These are phyloP conservation scores for Aporophyla nigra DNA, from an alignment of 2,888 invertebrate species.

Conservation along the genomic window DNA sequence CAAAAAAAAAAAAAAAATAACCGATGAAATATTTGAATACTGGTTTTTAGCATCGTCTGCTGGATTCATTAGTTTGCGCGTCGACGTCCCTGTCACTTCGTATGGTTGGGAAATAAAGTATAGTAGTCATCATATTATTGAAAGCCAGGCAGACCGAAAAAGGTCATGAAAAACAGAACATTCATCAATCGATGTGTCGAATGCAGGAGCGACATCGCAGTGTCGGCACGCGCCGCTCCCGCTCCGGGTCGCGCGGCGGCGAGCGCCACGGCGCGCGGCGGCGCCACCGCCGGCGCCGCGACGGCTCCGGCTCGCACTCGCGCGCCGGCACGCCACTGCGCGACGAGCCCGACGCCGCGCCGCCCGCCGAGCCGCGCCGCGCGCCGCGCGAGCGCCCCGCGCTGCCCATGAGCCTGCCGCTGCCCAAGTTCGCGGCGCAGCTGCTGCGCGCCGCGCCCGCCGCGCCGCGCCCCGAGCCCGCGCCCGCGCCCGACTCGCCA, in stretches of 20 bases:
- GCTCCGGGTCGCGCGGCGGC: slow-evolving; percentile 80
- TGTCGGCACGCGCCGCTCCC: slow-evolving; percentile 76
- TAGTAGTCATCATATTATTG: neutral
- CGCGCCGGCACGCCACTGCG: slow-evolving; percentile 92
- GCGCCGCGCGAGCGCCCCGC: slow-evolving; percentile 92
- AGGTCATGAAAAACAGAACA: neutral
- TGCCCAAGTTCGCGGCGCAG: slow-evolving; percentile 96
- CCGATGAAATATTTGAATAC: too few relatives aligned
- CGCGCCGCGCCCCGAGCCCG: slow-evolving; percentile 86
- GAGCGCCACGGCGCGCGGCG: slow-evolving; percentile 84
- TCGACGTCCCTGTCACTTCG: too few relatives aligned
- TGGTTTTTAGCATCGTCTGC: too few relatives aligned
- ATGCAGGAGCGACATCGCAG: slow-evolving; percentile 83
- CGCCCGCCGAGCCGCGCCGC: slow-evolving; percentile 95
- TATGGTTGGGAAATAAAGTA: neutral
- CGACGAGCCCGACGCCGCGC: slow-evolving; percentile 93
- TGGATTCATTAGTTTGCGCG: too few relatives aligned
- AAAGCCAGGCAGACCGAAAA: too few relatives aligned
- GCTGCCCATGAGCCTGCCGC: slow-evolving; percentile 95
- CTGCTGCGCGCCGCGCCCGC: slow-evolving; percentile 90
- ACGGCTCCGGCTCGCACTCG: slow-evolving; percentile 87
- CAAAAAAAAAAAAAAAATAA: too few relatives aligned
- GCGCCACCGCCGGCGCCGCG: slow-evolving; percentile 87
- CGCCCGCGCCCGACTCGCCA: slow-evolving; percentile 92
- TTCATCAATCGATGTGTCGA: slow-evolving; percentile 5